Base-by-base conservation (phyloP, 2,888 invertebrate genomes). In the Sminthurinus aureus region DNA sequence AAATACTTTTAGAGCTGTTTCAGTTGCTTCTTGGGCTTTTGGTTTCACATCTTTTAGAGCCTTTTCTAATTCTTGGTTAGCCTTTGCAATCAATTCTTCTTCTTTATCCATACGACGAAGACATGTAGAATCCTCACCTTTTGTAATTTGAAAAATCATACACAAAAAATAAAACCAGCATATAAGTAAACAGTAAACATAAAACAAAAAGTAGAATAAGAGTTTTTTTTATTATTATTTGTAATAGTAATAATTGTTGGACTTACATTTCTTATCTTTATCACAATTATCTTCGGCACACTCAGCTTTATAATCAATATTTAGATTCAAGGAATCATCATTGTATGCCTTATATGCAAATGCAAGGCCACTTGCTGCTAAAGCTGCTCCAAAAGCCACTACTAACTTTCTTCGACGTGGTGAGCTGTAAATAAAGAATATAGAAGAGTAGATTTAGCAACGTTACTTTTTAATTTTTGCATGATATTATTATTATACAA, bases 31-130 rank as follows among this genome's bases (percentile, higher is more conserved):
- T 1, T 87, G 85, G 51, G 87, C 87, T 83, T 88, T 88, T 0
- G 85, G 85, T 67, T 88, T 88, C 1, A 87, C 86, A 79, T 88
- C 88, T 52, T 86, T 85, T 66, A 88, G 77, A 18, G 87, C 87
- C 20, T 84, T 86, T 78, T 88, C 88, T 67, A 88, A 84, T 24
- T 88, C 87, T n/a, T 73, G 22, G 69, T 88, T 88, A 1, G 88
- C 88, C 71, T 88, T 87, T 18, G 84, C 83, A 52, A 87, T 88
- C 69, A 87, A 0, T 52, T 88, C 87, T 64, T 88, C 88, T 80
- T 88, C 88, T 24, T 85, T 82, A 58, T 88, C 88, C 79, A 86
- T 85, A 75, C 85, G 86, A 4, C 85, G 86, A 50, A 88, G 87
- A 75, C 88, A 88, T 0, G 85, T 85, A n/a, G 85, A 81, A 26